Percentiles rank a stretch among this genome's conserved stretches.
Evolutionary conservation across 2,888 invertebrate species (phyloP).

Genomic region (Melinopterus prodromus): DNA sequence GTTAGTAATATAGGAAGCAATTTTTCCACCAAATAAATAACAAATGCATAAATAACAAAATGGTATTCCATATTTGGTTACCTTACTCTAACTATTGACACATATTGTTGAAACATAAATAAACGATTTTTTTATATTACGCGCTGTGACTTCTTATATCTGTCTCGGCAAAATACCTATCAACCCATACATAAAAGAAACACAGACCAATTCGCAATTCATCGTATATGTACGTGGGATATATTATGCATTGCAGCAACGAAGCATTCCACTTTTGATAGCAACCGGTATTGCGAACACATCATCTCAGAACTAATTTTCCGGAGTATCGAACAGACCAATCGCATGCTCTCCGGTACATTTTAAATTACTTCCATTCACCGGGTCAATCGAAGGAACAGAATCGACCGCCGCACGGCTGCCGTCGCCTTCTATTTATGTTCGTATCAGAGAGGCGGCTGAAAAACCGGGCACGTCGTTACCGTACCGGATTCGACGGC

Average conservation of each 20-base stretch:
- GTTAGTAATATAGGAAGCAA: not conserved
- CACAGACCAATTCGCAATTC: not conserved
- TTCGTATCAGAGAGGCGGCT: not conserved
- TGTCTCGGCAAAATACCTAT: no score
- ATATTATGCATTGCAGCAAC: not conserved
- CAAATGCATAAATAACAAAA: not conserved
- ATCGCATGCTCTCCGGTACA: not conserved
- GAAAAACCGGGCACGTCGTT: not conserved
- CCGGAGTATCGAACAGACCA: not conserved
- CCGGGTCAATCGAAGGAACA: not conserved
- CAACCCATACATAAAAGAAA: not conserved
- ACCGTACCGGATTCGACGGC: not conserved
- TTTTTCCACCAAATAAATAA: not conserved
- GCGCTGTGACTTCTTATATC: no score
- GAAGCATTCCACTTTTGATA: not conserved
- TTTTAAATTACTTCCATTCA: constrained; percentile 4
- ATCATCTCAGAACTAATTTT: not conserved
- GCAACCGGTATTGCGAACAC: not conserved
- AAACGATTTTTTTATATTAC: no score
- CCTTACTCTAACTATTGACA: not conserved
- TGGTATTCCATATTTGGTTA: not conserved
- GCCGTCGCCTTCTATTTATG: not conserved
- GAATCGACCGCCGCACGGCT: not conserved
- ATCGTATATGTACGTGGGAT: not conserved
- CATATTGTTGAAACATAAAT: no score